Base-by-base conservation (phyloP, 2,797 vertebrate species). In the Astyanax mexicanus region DNA sequence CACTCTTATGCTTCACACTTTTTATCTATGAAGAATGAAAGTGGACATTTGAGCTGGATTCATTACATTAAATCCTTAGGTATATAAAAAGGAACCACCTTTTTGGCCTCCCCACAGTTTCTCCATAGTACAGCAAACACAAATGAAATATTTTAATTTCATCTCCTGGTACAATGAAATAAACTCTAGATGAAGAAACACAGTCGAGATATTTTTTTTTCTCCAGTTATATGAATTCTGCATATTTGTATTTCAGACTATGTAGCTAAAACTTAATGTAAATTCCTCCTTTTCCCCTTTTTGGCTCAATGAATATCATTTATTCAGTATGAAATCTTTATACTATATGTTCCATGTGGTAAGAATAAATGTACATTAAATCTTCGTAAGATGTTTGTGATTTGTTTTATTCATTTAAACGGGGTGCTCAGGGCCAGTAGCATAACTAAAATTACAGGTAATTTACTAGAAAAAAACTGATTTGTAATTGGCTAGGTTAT, bases 341-440 rank as follows among this genome's bases (percentile, higher is more conserved):
- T 99, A 99, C 98, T 99, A 98, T 99, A 98, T 99, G 97, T 99
- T 99, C 98, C 98, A 98, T 95, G 97, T 99, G 98, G 97, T 99
- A 98, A 99, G 96, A 99, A 99, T 99, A 99, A 99, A 99, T 99
- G 98, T 99, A 99, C 98, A 99, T 99, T 97, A 99, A 99, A 98
- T 99, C 98, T 99, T 99, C 95, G 94, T 98, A 99, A 97, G 95
- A 96, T 95, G 95, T 96, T 98, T 97, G 94, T 95, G 93, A 96
- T 94, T n/a, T 92, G 90, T 94, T 95, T 96, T 94, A 84, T 92
- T 94, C 51, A 77, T 84, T 79, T 81, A 2, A 27, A 17, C 54
- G n/a, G 61, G 29, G 25, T 40, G 19, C 29, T 72, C 4, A 52
- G 32, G 12, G 54, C n/a, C n/a, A n/a, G n/a, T n/a, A n/a, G n/a